Evolutionary conservation across 2,888 invertebrate species (phyloP).

Genomic region (Drosophila gaucha): DNA sequence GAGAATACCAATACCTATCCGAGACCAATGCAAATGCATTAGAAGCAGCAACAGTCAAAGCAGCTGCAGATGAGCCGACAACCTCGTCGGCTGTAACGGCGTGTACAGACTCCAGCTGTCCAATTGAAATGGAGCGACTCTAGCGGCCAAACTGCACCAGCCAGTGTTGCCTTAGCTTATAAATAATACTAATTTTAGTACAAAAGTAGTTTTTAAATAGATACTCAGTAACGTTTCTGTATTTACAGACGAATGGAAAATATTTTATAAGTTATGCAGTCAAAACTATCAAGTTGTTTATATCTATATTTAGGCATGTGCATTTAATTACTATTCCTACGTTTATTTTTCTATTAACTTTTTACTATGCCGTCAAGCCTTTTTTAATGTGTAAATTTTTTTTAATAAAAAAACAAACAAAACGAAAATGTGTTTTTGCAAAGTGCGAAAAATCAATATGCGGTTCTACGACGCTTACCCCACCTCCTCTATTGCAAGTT

Average conservation of each 20-base stretch:
- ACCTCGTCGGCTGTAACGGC: conserved; percentile 31
- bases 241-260: conserved; percentile 24
- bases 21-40: conserved; percentile 9
- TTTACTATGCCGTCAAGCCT: conserved; percentile 18
- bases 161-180: conserved; percentile 28
- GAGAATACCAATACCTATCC: conserved; percentile 44
- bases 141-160: conserved; percentile 31
- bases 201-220: conserved; percentile 9
- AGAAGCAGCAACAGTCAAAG: neutral
- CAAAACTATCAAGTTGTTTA: conserved; percentile 13
- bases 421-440: neutral
- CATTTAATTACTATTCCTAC: conserved; percentile 63
- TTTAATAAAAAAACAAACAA: conserved; percentile 20
- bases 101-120: conserved; percentile 37
- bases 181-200: conserved; percentile 2
- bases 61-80: conserved; percentile 8
- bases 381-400: conserved; percentile 42
- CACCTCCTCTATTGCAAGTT: neutral
- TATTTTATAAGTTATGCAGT: no score
- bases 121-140: conserved; percentile 75
- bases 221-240: conserved; percentile 59
- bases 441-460: conserved; percentile 57
- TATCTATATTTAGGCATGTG: conserved; percentile 52
- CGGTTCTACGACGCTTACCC: neutral
- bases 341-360: conserved; percentile 26